These are phyloP conservation scores for Phyllotreta cruciferae DNA, from an alignment of 2,888 invertebrate species.

Conservation along the genomic window DNA sequence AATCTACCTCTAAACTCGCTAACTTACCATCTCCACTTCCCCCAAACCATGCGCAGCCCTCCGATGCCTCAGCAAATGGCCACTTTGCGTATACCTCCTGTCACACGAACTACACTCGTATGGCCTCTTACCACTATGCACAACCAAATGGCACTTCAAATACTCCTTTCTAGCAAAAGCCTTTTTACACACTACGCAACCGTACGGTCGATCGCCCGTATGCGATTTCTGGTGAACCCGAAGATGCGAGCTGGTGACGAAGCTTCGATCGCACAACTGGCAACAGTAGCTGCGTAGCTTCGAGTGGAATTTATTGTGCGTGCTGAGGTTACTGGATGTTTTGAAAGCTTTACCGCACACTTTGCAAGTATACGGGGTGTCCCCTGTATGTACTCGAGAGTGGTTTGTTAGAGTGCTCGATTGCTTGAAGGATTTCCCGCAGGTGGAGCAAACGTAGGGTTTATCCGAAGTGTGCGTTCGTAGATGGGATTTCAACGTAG, in stretches of 20 bases:
- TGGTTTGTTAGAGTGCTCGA: constrained; percentile 48
- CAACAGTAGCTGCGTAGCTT: constrained; percentile 51
- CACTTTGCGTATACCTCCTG: constrained; percentile 52
- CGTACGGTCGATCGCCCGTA: constrained; percentile 49
- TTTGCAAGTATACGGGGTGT: constrained; percentile 48
- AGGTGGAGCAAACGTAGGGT: constrained; percentile 59
- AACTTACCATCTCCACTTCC: too few relatives aligned
- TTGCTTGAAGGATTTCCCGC: constrained; percentile 51
- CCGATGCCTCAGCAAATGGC: constrained; percentile 53
- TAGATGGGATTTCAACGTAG: constrained; percentile 47
- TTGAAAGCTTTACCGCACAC: constrained; percentile 49
- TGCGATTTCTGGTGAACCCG: constrained; percentile 52
- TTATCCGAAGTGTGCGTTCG: constrained; percentile 51
- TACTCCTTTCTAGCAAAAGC: constrained; percentile 63
- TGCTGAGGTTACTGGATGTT: constrained; percentile 51
- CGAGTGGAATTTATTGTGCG: constrained; percentile 51
- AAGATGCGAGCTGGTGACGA: constrained; percentile 53
- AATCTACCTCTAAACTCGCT: too few relatives aligned
- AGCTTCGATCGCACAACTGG: constrained; percentile 48
- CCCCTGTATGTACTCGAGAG: constrained; percentile 49
- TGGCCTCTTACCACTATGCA: constrained; percentile 67
- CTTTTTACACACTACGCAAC: constrained; percentile 65
- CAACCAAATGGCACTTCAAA: constrained; percentile 63
- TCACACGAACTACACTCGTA: constrained; percentile 63
- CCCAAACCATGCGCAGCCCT: constrained; percentile 43